Conservation (phyloP, 92 coral and sea anemone species). For the Epizoanthus rinbou region DNA sequence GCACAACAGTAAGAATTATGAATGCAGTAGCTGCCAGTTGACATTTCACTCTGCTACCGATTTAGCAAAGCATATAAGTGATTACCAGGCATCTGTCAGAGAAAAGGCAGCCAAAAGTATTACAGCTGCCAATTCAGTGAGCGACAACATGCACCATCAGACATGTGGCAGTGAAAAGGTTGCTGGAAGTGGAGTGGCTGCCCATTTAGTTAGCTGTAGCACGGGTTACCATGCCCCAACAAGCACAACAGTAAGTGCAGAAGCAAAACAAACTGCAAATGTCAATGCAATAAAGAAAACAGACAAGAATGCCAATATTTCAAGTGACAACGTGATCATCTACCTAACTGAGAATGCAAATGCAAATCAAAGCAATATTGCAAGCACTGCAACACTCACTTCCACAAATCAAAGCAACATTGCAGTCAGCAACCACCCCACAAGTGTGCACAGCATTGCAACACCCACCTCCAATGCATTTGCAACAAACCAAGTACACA, state of each 20-base stretch:
- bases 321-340: too few species aligned
- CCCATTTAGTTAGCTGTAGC: neutral
- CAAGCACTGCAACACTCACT: neutral
- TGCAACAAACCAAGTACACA: neutral
- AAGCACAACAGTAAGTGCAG: neutral
- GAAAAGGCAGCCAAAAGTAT: neutral
- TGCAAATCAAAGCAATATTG: neutral
- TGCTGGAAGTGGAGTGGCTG: neutral
- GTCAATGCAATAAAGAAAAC: too few species aligned
- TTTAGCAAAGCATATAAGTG: conserved; percentile 29
- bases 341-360: neutral
- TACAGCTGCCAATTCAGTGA: neutral
- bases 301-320: too few species aligned
- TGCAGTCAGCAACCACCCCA: neutral
- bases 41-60: conserved; percentile 8
- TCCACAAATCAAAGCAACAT: neutral
- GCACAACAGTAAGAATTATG: neutral
- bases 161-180: neutral
- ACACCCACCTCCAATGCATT: neutral
- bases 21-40: conserved; percentile 26
- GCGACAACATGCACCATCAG: neutral
- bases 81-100: neutral
- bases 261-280: too few species aligned
- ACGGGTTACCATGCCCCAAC: neutral
- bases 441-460: neutral